These are phyloP conservation scores for Hymenochirus boettgeri DNA, from an alignment of 2,113 vertebrate species.

Conservation along the genomic window DNA sequence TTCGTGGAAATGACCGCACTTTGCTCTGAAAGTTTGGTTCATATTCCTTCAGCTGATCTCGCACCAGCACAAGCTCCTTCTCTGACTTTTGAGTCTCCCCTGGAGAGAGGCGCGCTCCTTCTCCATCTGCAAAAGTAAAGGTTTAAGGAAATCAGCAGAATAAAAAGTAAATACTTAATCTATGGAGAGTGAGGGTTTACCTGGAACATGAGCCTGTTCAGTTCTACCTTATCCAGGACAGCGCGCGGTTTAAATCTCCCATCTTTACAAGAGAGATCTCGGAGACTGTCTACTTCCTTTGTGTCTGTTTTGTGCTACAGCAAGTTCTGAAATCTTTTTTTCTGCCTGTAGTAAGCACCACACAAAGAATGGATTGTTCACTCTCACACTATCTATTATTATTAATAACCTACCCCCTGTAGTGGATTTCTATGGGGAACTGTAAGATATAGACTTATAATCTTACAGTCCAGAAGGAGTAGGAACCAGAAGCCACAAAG, in stretches of 20 bases:
- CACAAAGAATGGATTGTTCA: too few species aligned
- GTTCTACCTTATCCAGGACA: slow-evolving; percentile 74
- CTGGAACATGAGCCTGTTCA: slow-evolving; percentile 70
- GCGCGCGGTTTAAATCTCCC: slow-evolving; percentile 68
- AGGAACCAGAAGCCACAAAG: too few species aligned
- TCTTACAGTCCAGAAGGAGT: too few species aligned
- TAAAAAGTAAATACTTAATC: neutral
- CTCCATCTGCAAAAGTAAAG: slow-evolving; percentile 68
- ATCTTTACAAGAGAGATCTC: slow-evolving; percentile 62
- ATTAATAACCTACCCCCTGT: too few species aligned
- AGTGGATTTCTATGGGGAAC: too few species aligned
- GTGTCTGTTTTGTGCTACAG: slow-evolving; percentile 58
- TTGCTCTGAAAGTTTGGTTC: slow-evolving; percentile 53
- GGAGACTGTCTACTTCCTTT: slow-evolving; percentile 61
- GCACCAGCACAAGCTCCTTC: slow-evolving; percentile 49
- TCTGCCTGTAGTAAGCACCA: slow-evolving; percentile 64
- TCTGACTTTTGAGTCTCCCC: slow-evolving; percentile 56
- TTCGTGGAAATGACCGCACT: slow-evolving; percentile 49
- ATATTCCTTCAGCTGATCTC: slow-evolving; percentile 49
- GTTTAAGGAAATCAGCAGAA: too few species aligned
- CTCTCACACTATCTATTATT: too few species aligned
- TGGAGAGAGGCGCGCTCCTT: slow-evolving; percentile 53
- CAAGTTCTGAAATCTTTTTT: slow-evolving; percentile 57
- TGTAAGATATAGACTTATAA: too few species aligned
- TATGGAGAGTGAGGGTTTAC: slow-evolving; percentile 64